phyloP scores from a whole-genome alignment of 1,140 invertebrate genomes.

The Belonocnema kinseyi region DNA sequence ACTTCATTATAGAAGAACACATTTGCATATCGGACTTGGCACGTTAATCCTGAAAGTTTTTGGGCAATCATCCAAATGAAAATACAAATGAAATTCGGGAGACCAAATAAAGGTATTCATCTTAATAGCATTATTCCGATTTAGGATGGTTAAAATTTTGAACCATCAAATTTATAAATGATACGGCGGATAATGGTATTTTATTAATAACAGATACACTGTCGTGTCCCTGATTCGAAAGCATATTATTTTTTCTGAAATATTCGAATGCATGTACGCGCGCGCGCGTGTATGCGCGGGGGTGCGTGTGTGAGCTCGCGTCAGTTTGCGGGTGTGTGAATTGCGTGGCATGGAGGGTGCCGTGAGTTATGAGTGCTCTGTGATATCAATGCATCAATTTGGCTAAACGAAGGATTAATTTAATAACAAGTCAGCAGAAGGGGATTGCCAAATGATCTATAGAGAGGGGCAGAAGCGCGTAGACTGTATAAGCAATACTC shows the following conservation, averaged over 20 bases:
- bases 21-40: slow-evolving; percentile 16
- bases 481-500: slow-evolving; percentile 11
- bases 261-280: slow-evolving; percentile 43
- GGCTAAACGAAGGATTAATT: slow-evolving; percentile 77
- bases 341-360: slow-evolving; percentile 61
- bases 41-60: slow-evolving; percentile 53
- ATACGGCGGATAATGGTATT: slow-evolving; percentile 26
- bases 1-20: too few species aligned
- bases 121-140: slow-evolving; percentile 56
- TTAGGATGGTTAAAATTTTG: slow-evolving; percentile 62
- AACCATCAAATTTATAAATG: slow-evolving; percentile 63
- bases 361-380: slow-evolving; percentile 75
- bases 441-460: slow-evolving; percentile 70
- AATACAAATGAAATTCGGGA: slow-evolving; percentile 49
- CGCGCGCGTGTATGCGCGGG: slow-evolving; percentile 46
- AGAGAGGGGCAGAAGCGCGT: slow-evolving; percentile 56
- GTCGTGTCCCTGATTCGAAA: slow-evolving; percentile 10
- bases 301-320: too few species aligned
- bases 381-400: slow-evolving; percentile 77
- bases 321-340: slow-evolving; percentile 38
- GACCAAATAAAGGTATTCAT: slow-evolving; percentile 52
- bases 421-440: slow-evolving; percentile 75
- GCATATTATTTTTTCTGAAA: slow-evolving; percentile 36
- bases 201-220: too few species aligned
- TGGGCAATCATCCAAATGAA: slow-evolving; percentile 53